A percentile compares a stretch with the other conserved stretches of the same genome.
These are phyloP conservation scores for Crocodylus rhombifer DNA, from an alignment of 2,797 vertebrate species.

Conservation along the genomic window DNA sequence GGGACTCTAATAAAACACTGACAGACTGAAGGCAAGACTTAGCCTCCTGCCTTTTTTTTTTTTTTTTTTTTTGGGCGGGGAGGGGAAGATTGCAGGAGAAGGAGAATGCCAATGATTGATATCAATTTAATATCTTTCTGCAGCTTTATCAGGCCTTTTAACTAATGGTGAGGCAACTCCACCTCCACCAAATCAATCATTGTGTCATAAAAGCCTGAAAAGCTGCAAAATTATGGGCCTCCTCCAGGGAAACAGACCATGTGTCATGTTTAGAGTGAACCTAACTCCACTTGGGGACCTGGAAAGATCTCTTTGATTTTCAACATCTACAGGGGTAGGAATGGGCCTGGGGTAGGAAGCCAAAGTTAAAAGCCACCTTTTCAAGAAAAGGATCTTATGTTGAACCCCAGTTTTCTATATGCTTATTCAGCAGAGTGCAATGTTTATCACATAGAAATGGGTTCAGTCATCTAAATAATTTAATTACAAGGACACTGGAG, in stretches of 20 bases:
- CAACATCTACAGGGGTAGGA: not conserved
- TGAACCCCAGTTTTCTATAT: not conserved
- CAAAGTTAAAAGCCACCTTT: not conserved
- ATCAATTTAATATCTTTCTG: constrained; percentile 56
- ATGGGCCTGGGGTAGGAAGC: not conserved
- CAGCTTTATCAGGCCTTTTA: constrained; percentile 67
- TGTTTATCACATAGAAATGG: not conserved
- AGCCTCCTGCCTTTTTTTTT: constrained; percentile 25
- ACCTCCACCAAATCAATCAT: constrained; percentile 70
- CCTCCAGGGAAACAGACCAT: constrained; percentile 45
- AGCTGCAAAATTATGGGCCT: constrained; percentile 49
- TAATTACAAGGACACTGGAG: not conserved
- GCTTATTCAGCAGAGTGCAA: not conserved
- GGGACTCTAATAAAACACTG: constrained; percentile 24
- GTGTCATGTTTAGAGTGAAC: constrained; percentile 54
- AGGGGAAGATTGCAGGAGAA: constrained; percentile 49
- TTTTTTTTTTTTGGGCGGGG: not conserved
- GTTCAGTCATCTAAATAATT: not conserved
- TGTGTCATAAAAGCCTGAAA: constrained; percentile 60
- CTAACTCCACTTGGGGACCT: constrained; percentile 29
- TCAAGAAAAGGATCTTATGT: not conserved
- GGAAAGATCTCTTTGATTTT: constrained; percentile 49
- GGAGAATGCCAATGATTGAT: constrained; percentile 59
- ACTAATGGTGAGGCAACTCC: constrained; percentile 64
- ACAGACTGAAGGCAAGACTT: not conserved